Evolutionary conservation across 2,888 invertebrate genomes (phyloP), one percentile per base, ranked within the genome.

Genomic region (Ferdinandea cuprea): DNA sequence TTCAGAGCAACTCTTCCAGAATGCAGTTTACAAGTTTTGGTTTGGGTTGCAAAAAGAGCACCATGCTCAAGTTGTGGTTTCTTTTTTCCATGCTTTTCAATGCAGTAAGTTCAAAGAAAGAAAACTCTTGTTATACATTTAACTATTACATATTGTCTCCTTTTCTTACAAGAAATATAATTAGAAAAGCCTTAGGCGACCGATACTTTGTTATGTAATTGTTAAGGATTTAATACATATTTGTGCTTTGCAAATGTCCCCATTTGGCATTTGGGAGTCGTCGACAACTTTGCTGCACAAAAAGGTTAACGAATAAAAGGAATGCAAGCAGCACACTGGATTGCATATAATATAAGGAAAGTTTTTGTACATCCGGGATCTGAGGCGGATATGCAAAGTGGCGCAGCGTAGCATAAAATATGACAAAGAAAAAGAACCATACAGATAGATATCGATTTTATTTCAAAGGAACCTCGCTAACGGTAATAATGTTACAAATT

Each of bases 11-110:
- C 35, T 54, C 19, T 32, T 11, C 50, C 48, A 83, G 61, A 56
- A 83, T 83, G 81, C 77, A 83, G 37, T 66, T 54, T 54, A 61
- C 46, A 54, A 83, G 61, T 65, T 83, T 77, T 44, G 72, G 77
- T 6, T 35, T 59, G 37, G 44, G 40, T 71, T 83, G 83, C 63
- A 72, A 69, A 58, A 48, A 48, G 61, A 63, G 32, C 37, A 44
- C 72, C 32, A 42, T 83, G 9, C 63, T 83, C 0, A 72, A 68
- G 68, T 58, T 78, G 9, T 83, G 77, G 58, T 61, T 78, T 37
- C 58, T 83, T 54, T 50, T 77, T 48, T 83, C 66, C 63, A 77
- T 78, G 66, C 68, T 78, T 21, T 73, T 83, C 32, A 63, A 56
- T 63, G 66, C 72, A 56, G 83, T 83, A 83, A 83, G 83, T 83